These are phyloP conservation scores for Microtus oregoni DNA, from an alignment of 2,113 vertebrate genomes.

Conservation along the genomic window DNA sequence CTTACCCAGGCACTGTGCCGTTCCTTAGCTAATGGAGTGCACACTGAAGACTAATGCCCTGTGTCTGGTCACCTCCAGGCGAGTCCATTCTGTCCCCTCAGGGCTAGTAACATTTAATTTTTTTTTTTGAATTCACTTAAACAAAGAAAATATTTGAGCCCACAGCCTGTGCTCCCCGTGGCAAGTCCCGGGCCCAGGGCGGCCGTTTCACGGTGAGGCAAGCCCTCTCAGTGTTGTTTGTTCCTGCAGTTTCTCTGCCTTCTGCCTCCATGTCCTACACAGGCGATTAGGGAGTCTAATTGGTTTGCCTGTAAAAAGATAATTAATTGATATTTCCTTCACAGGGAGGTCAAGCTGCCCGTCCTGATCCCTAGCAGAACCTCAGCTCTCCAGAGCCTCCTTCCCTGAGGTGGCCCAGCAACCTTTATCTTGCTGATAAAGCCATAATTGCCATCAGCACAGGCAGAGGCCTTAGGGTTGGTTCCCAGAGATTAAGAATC, in stretches of 20 bases:
- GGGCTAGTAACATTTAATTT: constrained; percentile 70
- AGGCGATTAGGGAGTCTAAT: constrained; percentile 89
- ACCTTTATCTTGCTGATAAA: constrained; percentile 87
- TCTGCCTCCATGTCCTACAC: constrained; percentile 82
- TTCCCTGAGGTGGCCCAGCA: constrained; percentile 76
- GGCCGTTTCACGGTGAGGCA: constrained; percentile 47
- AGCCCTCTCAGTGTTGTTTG: constrained; percentile 23
- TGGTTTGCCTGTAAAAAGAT: constrained; percentile 88
- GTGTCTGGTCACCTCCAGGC: constrained; percentile 87
- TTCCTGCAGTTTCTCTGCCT: constrained; percentile 42
- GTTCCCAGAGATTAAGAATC: constrained; percentile 5
- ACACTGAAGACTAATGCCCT: constrained; percentile 82
- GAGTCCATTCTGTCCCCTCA: constrained; percentile 58
- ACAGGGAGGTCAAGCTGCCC: constrained; percentile 89
- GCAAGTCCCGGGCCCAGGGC: constrained; percentile 69
- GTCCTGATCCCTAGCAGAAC: constrained; percentile 74
- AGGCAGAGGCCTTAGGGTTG: constrained; percentile 67
- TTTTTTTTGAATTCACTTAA: constrained; percentile 66
- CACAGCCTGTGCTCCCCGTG: constrained; percentile 68
- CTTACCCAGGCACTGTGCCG: neutral
- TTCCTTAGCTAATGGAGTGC: constrained; percentile 72
- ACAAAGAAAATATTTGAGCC: constrained; percentile 62
- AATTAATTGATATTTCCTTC: constrained; percentile 89
- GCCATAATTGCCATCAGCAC: constrained; percentile 83
- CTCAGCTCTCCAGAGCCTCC: constrained; percentile 70